Percentiles rank a stretch among this genome's conserved stretches.
Evolutionary conservation across 2,797 vertebrate species (phyloP).

Genomic region (Peromyscus melanophrys): DNA sequence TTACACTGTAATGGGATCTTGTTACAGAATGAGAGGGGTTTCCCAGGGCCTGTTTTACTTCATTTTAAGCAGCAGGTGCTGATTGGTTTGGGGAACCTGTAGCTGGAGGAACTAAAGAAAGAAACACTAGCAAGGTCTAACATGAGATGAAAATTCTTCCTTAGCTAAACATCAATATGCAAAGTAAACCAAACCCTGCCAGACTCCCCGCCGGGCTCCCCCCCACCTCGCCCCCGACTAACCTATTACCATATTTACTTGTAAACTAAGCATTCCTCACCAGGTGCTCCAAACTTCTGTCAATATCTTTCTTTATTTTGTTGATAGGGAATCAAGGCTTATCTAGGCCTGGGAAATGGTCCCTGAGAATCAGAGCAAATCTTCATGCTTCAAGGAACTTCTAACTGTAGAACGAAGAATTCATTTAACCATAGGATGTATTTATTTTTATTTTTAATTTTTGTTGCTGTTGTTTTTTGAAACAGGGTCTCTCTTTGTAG

Average conservation of each 20-base stretch:
- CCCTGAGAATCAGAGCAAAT: background rate
- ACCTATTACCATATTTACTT: background rate
- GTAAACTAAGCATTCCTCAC: background rate
- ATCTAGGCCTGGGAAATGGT: background rate
- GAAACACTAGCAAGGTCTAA: background rate
- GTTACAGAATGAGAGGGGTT: background rate
- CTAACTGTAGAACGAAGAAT: background rate
- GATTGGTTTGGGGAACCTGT: background rate
- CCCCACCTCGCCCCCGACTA: rapidly evolving
- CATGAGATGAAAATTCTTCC: background rate
- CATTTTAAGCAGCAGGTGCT: background rate
- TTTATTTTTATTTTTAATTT: background rate
- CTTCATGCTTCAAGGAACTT: background rate
- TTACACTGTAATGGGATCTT: background rate
- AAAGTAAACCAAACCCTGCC: background rate
- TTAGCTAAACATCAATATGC: background rate
- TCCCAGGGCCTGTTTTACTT: background rate
- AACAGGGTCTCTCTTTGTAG: background rate
- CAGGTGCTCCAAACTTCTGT: background rate
- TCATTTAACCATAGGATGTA: background rate
- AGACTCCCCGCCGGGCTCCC: background rate
- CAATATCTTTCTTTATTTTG: background rate
- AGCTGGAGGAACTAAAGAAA: background rate
- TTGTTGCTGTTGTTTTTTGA: background rate
- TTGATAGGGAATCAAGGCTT: background rate